Base-by-base conservation (phyloP, 2,888 invertebrate genomes). In the Ypsolopha sequella region DNA sequence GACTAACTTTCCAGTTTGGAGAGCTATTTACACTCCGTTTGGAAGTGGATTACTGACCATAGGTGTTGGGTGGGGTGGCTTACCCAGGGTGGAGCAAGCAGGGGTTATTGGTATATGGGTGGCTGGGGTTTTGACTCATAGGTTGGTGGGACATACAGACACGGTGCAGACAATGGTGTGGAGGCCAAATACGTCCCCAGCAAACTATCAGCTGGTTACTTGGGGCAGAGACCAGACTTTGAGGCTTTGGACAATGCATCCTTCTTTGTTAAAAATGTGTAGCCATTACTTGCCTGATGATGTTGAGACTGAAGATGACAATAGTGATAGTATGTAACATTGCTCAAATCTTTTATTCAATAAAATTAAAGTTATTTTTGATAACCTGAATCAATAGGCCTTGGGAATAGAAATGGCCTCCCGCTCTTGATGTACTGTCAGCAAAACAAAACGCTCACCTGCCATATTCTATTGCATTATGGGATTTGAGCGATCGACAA, bases 201-300 rank as follows among this genome's bases (percentile, higher is more conserved):
- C 87, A 11, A 94, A 94, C 66, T 93, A 91, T 66, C 95, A 98
- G 71, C 82, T 98, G 46, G 92, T 98, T 0, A 97, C 97, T 1
- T 98, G 98, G 98, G 96, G 96, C 0, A 92, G 95, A 68, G 98
- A 98, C 86, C 96, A 97, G 68, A 95, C 93, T 10, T 86, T 98
- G 41, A 89, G 97, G 51, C 91, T 97, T 24, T 98, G 97, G 95
- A 91, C 92, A 65, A 94, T 97, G 66, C 95, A 96, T 70, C 91
- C 94, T 41, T 91, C 92, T 54, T 82, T 97, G 56, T 91, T 96
- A 60, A 95, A 95, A 80, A 84, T 94, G 65, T 95, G 95, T 70
- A 88, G 62, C 57, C 87, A 82, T 66, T 87, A 75, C 62, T 90
- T 93, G 43, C 90, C 92, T 60, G 91, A 91, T 65, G 89, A 91